phyloP scores from a whole-genome alignment of 2,113 vertebrate species.

The Upupa epops region DNA sequence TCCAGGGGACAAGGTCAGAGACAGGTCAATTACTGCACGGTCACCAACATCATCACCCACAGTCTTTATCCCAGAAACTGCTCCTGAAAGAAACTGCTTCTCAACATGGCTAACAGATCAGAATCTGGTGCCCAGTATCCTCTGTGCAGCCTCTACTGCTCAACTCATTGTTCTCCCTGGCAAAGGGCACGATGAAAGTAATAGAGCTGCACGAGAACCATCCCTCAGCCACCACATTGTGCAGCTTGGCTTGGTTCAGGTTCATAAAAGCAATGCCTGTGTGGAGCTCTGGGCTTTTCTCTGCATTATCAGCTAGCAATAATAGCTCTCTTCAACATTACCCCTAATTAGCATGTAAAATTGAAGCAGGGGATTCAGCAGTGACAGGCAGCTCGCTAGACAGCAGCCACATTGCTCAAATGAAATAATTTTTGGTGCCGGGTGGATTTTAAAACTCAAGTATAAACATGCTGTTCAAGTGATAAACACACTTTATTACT shows the following conservation, averaged over 20 bases:
- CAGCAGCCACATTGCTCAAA: not conserved
- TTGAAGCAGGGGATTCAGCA: not conserved
- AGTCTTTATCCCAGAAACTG: not conserved
- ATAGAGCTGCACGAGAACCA: not conserved
- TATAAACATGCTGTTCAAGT: constrained; percentile 11
- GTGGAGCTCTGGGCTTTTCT: not conserved
- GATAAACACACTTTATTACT: constrained; percentile 24
- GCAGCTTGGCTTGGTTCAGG: not conserved
- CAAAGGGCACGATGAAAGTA: not conserved
- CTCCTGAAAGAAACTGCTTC: not conserved
- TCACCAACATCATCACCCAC: not conserved
- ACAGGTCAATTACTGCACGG: too few relatives aligned
- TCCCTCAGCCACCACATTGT: not conserved
- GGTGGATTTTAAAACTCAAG: constrained; percentile 11
- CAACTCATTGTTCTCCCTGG: not conserved
- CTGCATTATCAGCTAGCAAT: not conserved
- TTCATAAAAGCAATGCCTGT: not conserved
- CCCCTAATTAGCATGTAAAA: not conserved
- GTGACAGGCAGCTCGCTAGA: constrained; percentile 37
- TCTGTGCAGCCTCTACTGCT: not conserved
- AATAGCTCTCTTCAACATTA: not conserved
- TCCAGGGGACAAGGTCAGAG: too few relatives aligned
- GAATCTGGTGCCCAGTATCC: not conserved
- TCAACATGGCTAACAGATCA: not conserved
- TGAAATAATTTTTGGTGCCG: not conserved